phyloP scores from a whole-genome alignment of 2,113 vertebrate species.

The Balaenoptera acutorostrata region DNA sequence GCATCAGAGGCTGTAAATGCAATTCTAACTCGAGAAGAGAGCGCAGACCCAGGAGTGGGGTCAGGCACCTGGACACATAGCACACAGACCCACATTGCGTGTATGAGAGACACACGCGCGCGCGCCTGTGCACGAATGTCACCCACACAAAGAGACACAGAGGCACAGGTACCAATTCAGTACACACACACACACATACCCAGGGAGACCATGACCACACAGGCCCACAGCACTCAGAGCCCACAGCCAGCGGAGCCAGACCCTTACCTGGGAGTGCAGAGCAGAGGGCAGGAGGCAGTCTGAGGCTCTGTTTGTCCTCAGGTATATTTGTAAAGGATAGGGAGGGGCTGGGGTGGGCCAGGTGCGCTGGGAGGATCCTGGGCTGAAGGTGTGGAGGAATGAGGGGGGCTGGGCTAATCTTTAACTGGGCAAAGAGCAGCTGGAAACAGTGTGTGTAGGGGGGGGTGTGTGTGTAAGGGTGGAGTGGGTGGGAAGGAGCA shows the following conservation, averaged over 20 bases:
- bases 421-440: neutral
- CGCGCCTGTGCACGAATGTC: fast-evolving
- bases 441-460: neutral
- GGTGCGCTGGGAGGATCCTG: neutral
- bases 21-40: neutral
- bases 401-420: neutral
- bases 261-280: neutral
- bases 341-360: neutral
- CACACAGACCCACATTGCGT: neutral
- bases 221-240: neutral
- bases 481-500: neutral
- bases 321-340: neutral
- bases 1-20: neutral
- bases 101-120: neutral
- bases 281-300: neutral
- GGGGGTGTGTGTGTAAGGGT: neutral
- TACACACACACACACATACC: neutral
- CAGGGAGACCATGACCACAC: neutral
- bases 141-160: neutral
- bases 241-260: neutral
- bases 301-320: neutral
- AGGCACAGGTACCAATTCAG: neutral
- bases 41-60: neutral
- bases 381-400: neutral
- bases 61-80: neutral